These are phyloP conservation scores for Plotosus lineatus DNA, from an alignment of 2,113 vertebrate genomes.

Conservation along the genomic window DNA sequence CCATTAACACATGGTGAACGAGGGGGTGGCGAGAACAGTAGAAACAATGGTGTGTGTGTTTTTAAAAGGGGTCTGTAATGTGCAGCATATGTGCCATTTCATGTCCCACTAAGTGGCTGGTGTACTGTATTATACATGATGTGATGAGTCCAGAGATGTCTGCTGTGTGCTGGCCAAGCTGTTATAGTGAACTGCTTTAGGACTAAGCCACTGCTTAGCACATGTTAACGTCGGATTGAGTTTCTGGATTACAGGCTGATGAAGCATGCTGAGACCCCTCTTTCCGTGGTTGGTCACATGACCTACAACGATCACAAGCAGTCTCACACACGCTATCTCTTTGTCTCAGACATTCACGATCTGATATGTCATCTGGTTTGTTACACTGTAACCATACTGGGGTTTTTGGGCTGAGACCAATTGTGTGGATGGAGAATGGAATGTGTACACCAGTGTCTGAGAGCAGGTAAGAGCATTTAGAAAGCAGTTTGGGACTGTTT, in stretches of 20 bases:
- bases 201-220: slow-evolving; percentile 43
- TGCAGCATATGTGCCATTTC: slow-evolving; percentile 54
- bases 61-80: slow-evolving; percentile 59
- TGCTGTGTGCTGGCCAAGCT: slow-evolving; percentile 28
- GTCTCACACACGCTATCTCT: slow-evolving; percentile 18
- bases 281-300: slow-evolving; percentile 56
- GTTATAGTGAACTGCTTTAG: slow-evolving; percentile 39
- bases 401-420: not conserved
- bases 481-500: not conserved
- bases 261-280: slow-evolving; percentile 49
- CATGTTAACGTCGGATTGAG: slow-evolving; percentile 54
- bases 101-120: slow-evolving; percentile 45
- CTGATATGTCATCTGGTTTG: not conserved
- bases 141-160: slow-evolving; percentile 1
- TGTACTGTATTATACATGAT: not conserved
- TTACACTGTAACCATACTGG: not conserved
- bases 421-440: not conserved
- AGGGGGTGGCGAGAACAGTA: not conserved
- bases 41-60: not conserved
- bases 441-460: not conserved
- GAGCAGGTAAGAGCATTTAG: slow-evolving; percentile 7
- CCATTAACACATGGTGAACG: slow-evolving; percentile 3
- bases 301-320: slow-evolving; percentile 47
- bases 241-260: slow-evolving; percentile 63
- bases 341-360: slow-evolving; percentile 1